A percentile compares a stretch with the other conserved stretches of the same genome.
These are phyloP conservation scores for Neosilurus hyrtlii DNA, from an alignment of 2,797 vertebrate species.

Conservation along the genomic window DNA sequence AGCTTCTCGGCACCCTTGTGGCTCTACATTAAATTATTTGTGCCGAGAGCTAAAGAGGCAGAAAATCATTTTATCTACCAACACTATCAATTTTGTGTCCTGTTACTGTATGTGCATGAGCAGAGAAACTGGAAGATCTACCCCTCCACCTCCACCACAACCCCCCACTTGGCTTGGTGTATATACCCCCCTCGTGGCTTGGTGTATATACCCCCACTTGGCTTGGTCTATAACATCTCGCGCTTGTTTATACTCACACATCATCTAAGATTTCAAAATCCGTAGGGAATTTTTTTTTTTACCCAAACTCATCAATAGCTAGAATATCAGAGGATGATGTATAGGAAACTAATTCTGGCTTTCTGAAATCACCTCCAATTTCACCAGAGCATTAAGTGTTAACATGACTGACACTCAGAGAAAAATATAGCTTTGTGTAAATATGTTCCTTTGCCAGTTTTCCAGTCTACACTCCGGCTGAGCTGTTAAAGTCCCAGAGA, in stretches of 20 bases:
- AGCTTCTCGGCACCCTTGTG: slow-evolving; percentile 2
- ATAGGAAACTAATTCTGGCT: slow-evolving; percentile 1
- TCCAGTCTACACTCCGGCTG: slow-evolving; percentile 2
- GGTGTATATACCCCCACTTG: neutral
- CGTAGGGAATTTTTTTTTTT: slow-evolving; percentile 18
- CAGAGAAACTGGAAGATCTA: neutral
- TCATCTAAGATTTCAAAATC: slow-evolving; percentile 20
- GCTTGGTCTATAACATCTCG: slow-evolving; percentile 23
- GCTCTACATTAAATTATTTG: slow-evolving; percentile 34
- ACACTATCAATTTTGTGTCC: slow-evolving; percentile 39
- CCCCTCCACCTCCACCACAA: neutral
- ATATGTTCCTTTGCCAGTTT: slow-evolving; percentile 5
- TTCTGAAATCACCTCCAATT: slow-evolving; percentile 32
- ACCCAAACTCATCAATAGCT: slow-evolving; percentile 20
- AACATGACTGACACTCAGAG: neutral
- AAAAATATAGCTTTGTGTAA: slow-evolving; percentile 21
- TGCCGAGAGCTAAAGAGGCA: slow-evolving; percentile 42
- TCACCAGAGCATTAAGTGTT: neutral
- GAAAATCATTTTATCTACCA: slow-evolving; percentile 45
- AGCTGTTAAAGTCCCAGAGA: neutral
- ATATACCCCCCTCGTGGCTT: slow-evolving; percentile 1
- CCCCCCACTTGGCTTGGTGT: neutral
- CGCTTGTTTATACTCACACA: slow-evolving; percentile 30
- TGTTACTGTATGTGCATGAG: slow-evolving; percentile 26
- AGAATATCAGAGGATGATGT: slow-evolving; percentile 17